Conservation (phyloP, 2,113 vertebrate genomes). For the Opisthocomus hoazin region DNA sequence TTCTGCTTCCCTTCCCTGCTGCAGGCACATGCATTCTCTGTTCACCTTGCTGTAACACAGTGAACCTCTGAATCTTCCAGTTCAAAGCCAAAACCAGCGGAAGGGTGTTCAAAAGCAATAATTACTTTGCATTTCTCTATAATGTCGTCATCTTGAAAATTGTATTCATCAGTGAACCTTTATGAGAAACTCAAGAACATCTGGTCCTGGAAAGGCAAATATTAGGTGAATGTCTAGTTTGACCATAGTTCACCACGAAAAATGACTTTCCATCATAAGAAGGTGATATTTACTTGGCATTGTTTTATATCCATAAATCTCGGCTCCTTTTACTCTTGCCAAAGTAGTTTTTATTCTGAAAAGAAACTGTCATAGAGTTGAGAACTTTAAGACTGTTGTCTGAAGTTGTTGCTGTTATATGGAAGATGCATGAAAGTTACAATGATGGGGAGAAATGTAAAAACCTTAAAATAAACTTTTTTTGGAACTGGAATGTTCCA, state of each 20-base stretch:
- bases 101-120: background rate
- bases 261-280: background rate
- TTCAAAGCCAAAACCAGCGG: background rate
- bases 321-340: background rate
- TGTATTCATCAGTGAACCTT: background rate
- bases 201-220: background rate
- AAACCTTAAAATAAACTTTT: background rate
- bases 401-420: background rate
- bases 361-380: background rate
- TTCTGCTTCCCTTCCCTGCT: background rate
- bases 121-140: background rate
- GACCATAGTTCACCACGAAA: background rate
- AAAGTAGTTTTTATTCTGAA: conserved; percentile 7
- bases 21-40: background rate
- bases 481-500: background rate
- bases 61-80: background rate
- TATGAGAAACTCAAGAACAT: background rate
- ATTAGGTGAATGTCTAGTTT: background rate
- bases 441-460: background rate
- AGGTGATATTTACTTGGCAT: background rate
- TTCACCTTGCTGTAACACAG: background rate
- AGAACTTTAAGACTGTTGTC: background rate
- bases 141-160: background rate
- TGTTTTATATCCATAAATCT: background rate
- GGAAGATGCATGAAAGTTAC: background rate